Percentiles rank a stretch among this genome's conserved stretches.
phyloP scores from a whole-genome alignment of 2,888 invertebrate genomes.

The Schizotus pectinicornis region DNA sequence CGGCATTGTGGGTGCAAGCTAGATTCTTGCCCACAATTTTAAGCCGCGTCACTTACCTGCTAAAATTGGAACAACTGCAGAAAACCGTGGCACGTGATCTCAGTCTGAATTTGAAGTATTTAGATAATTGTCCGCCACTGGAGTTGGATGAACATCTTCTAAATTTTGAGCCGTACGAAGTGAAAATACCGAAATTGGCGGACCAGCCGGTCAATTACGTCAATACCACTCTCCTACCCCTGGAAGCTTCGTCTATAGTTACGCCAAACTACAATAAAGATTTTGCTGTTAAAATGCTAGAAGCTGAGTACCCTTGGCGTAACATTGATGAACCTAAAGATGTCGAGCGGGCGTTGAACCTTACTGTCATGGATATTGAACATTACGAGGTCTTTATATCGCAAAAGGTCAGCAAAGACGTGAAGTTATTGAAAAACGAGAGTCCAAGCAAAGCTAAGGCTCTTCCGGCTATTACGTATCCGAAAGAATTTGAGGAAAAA shows the following conservation, averaged over 20 bases:
- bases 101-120: conserved; percentile 46
- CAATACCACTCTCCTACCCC: conserved; percentile 1
- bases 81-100: conserved; percentile 60
- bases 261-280: conserved; percentile 43
- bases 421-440: conserved; percentile 32
- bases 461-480: conserved; percentile 48
- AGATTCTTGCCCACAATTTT: conserved; percentile 83
- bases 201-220: background rate
- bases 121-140: conserved; percentile 48
- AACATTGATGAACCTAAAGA: conserved; percentile 70
- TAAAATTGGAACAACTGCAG: conserved; percentile 77
- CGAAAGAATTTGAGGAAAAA: conserved; percentile 33
- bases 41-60: conserved; percentile 74
- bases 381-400: conserved; percentile 71
- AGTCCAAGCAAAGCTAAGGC: conserved; percentile 15
- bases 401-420: conserved; percentile 34
- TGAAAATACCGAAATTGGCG: conserved; percentile 28
- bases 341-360: conserved; percentile 66
- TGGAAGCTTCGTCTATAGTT: conserved; percentile 9
- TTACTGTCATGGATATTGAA: conserved; percentile 72
- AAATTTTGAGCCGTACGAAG: conserved; percentile 37
- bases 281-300: conserved; percentile 58
- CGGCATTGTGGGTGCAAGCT: conserved; percentile 84
- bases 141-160: conserved; percentile 46
- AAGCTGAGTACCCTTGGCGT: conserved; percentile 59